These are phyloP conservation scores for Galeruca laticollis DNA, from an alignment of 2,888 invertebrate genomes.

Conservation along the genomic window DNA sequence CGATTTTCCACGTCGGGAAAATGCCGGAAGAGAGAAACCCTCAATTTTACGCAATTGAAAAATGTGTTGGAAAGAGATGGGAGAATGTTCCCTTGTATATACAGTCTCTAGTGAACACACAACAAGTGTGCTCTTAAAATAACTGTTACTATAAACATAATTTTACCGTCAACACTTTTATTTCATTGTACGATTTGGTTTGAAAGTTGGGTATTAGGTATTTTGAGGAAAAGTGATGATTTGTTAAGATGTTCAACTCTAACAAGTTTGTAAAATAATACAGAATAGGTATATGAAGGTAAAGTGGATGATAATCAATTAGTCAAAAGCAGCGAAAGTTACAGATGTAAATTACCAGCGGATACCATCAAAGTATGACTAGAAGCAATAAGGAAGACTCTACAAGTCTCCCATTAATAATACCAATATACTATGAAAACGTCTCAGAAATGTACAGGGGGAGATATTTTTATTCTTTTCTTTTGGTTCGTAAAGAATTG, in stretches of 20 bases:
- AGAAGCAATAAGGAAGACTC: no score
- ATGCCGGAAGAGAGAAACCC: constrained; percentile 40
- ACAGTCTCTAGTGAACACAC: constrained; percentile 63
- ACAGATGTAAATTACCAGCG: no score
- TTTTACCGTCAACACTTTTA: constrained; percentile 66
- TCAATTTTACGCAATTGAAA: constrained; percentile 6
- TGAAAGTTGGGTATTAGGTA: constrained; percentile 58
- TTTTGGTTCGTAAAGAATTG: no score
- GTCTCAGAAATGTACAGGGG: no score
- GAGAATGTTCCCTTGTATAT: constrained; percentile 57
- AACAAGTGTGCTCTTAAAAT: constrained; percentile 68
- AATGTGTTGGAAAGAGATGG: constrained; percentile 47
- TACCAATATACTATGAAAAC: no score
- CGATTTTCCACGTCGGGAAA: constrained; percentile 61
- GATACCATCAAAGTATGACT: no score
- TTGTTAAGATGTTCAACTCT: not conserved
- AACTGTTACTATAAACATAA: constrained; percentile 68
- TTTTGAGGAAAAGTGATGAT: constrained; percentile 53
- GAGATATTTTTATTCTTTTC: no score
- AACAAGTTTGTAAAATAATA: not conserved
- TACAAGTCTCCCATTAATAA: no score
- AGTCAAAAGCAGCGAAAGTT: no score
- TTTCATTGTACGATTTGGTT: constrained; percentile 61
- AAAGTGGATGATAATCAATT: no score
- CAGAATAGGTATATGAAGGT: no score